A percentile compares a stretch with the other conserved stretches of the same genome.
These are phyloP conservation scores for Limanda limanda DNA, from an alignment of 2,113 vertebrate species.

Conservation along the genomic window DNA sequence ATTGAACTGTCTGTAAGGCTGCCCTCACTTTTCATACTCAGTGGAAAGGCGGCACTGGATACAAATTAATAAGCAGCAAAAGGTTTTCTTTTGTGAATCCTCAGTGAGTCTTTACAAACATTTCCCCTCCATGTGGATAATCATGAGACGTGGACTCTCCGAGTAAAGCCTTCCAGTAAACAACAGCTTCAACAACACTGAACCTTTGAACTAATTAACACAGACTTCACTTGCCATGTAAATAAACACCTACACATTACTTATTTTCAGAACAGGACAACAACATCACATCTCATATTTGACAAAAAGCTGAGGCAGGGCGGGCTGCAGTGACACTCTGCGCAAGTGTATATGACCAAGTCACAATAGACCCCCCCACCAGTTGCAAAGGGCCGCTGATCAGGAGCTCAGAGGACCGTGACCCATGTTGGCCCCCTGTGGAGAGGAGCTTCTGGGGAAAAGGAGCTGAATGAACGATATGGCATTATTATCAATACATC, in stretches of 20 bases:
- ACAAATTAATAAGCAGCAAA: slow-evolving; percentile 58
- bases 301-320: slow-evolving; percentile 49
- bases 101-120: slow-evolving; percentile 37
- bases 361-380: slow-evolving; percentile 13
- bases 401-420: slow-evolving; percentile 2
- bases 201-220: slow-evolving; percentile 69
- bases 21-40: slow-evolving; percentile 57
- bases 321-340: slow-evolving; percentile 23
- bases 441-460: slow-evolving; percentile 1
- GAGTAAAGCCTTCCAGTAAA: slow-evolving; percentile 49
- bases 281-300: slow-evolving; percentile 69
- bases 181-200: slow-evolving; percentile 62
- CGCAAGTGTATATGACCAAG: slow-evolving; percentile 30
- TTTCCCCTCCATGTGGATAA: slow-evolving; percentile 23
- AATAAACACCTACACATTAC: slow-evolving; percentile 74
- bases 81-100: slow-evolving; percentile 21
- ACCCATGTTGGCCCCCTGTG: background rate
- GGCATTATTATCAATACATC: slow-evolving; percentile 60
- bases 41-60: slow-evolving; percentile 55
- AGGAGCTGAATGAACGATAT: slow-evolving; percentile 23
- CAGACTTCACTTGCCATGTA: slow-evolving; percentile 67
- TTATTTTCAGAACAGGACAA: slow-evolving; percentile 71
- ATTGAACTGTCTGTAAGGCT: slow-evolving; percentile 71
- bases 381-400: slow-evolving; percentile 2
- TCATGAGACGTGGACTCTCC: slow-evolving; percentile 39